Conservation (phyloP, 2,113 vertebrate species). For the Triplophysa dalaica region DNA sequence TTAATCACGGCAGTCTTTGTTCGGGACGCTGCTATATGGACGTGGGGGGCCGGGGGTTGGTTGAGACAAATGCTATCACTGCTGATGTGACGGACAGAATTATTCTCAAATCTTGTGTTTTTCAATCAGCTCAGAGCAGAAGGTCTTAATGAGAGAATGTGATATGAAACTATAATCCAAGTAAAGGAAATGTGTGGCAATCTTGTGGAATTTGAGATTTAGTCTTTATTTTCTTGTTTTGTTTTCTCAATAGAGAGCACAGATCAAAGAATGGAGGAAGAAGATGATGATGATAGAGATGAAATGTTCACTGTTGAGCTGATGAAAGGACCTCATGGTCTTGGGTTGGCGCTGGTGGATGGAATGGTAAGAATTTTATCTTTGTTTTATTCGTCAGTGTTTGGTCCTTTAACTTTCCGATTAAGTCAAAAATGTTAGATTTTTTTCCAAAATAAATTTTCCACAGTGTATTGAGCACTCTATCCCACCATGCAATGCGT, state of each 20-base stretch:
- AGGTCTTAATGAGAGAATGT: conserved; percentile 1
- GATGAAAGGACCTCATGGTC: conserved; percentile 71
- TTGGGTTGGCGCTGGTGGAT: conserved; percentile 77
- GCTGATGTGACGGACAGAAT: conserved; percentile 33
- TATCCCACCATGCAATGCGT: too few relatives aligned
- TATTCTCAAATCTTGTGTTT: not conserved
- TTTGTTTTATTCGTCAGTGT: too few relatives aligned
- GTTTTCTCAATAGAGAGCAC: conserved; percentile 43
- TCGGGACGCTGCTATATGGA: conserved; percentile 36
- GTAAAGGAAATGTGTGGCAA: too few relatives aligned
- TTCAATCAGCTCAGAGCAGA: not conserved
- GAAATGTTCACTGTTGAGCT: conserved; percentile 77
- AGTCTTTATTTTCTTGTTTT: not conserved
- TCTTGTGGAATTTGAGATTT: not conserved
- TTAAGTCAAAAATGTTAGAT: too few relatives aligned
- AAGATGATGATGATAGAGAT: conserved; percentile 62
- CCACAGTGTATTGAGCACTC: too few relatives aligned
- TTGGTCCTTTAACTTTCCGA: not conserved
- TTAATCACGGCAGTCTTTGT: conserved; percentile 69
- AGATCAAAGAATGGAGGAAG: conserved; percentile 44
- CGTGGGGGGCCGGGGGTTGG: too few relatives aligned
- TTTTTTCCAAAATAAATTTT: too few relatives aligned
- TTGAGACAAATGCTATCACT: not conserved
- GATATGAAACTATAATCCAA: not conserved
- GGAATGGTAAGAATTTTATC: conserved; percentile 65